Evolutionary conservation across 2,797 vertebrate species (phyloP), one percentile per base, ranked within the genome.

Genomic region (Pyrocephalus nanus): DNA sequence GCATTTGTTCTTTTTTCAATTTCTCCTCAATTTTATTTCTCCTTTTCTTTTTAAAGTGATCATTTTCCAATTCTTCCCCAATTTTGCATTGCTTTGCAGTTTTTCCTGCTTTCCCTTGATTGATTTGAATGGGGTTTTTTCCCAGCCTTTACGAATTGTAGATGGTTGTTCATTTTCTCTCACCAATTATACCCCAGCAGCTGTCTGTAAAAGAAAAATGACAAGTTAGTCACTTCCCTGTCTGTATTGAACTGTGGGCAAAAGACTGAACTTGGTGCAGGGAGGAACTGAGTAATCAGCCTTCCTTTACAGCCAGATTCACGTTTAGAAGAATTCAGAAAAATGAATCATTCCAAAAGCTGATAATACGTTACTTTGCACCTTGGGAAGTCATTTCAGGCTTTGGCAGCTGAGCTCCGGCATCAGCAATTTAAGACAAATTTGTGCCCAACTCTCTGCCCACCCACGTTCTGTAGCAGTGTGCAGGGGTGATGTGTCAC

Each of bases 261-360:
- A 94, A 95, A 90, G 70, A 92, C 80, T 86, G 83, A 96, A 92
- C 91, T 92, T 88, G 74, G 70, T 96, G 70, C 38, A 82, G 71
- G 64, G 76, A 96, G 92, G 95, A 96, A 93, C 88, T 96, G 88
- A 90, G 90, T 97, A 96, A 97, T 96, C 95, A 95, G 67, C 53
- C 61, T 90, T 91, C 53, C 86, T 95, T 96, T 94, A 78, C 60
- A 93, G 30, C 2, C 51, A 92, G 32, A 94, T 94, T 93, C 86
- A 64, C 84, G 53, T 81, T 91, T 90, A 90, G 93, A 96, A 82
- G 88, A 92, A 92, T 77, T 86, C 73, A 86, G 88, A 79, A 88
- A 93, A 96, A 94, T 96, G 92, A 96, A 92, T 96, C 71, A 90
- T 88, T 94, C 77, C 25, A 64, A 86, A 93, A 86, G 66, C 36